Conservation (phyloP, 1,140 invertebrate genomes). For the Pseudobourletiella spinata region DNA sequence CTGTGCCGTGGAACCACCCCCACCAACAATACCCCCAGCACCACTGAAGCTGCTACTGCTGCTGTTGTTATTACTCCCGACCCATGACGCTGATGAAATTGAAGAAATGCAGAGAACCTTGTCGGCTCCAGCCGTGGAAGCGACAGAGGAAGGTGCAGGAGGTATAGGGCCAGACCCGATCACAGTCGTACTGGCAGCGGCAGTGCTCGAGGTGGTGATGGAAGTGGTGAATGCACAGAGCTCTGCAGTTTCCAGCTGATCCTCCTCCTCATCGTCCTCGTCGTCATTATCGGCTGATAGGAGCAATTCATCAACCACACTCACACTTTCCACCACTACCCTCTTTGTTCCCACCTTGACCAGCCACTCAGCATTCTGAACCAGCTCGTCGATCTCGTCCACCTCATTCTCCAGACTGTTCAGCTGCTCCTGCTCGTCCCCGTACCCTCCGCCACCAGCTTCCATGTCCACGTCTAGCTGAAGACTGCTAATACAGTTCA, state of each 20-base stretch:
- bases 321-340: conserved; percentile 15
- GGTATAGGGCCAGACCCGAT: background rate
- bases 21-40: no score
- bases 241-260: conserved; percentile 6
- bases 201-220: no score
- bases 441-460: conserved; percentile 14
- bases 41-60: no score
- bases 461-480: conserved; percentile 27
- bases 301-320: conserved; percentile 11
- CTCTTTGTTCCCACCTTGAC: conserved; percentile 21
- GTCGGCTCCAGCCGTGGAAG: no score
- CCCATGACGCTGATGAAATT: no score
- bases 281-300: conserved; percentile 24
- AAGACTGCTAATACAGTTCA: conserved; percentile 26
- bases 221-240: background rate
- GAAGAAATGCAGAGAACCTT: no score
- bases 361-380: conserved; percentile 30
- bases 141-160: background rate
- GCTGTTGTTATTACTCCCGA: no score
- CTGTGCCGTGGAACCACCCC: no score
- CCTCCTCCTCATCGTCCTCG: conserved; percentile 18
- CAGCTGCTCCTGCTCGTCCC: background rate
- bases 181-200: no score
- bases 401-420: conserved; percentile 13
- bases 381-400: conserved; percentile 31